Conservation (phyloP, 53 echinoderm and acorn worm species). For the Paracentrotus lividus region DNA sequence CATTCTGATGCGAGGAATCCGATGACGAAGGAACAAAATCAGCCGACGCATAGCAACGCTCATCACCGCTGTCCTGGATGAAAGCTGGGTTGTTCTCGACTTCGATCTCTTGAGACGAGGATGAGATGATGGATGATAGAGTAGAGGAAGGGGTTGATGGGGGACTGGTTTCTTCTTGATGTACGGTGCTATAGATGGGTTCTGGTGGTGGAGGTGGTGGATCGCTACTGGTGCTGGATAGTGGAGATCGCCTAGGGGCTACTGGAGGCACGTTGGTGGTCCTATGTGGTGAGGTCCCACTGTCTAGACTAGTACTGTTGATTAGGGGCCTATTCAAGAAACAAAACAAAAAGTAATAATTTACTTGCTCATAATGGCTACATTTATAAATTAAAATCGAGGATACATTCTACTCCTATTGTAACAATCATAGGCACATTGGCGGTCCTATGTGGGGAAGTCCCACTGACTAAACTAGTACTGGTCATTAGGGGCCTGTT, state of each 20-base stretch:
- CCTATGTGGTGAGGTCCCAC: slow-evolving; percentile 67
- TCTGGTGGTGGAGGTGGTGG: slow-evolving; percentile 39
- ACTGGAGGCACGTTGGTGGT: slow-evolving; percentile 63
- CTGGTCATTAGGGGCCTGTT: slow-evolving; percentile 75
- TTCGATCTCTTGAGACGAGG: slow-evolving; percentile 64
- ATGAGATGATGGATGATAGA: slow-evolving; percentile 28
- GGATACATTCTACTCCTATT: too few relatives aligned
- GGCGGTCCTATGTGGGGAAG: slow-evolving; percentile 41
- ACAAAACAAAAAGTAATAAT: not conserved
- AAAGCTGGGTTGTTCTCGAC: slow-evolving; percentile 68
- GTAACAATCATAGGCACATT: too few relatives aligned
- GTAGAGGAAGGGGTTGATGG: slow-evolving; percentile 65
- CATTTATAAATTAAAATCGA: too few relatives aligned
- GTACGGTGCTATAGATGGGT: slow-evolving; percentile 62
- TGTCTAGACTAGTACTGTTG: slow-evolving; percentile 85
- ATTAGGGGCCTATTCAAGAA: slow-evolving; percentile 60
- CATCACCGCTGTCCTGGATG: slow-evolving; percentile 58
- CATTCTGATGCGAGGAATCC: not conserved
- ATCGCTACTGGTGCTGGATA: not conserved
- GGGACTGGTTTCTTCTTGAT: slow-evolving; percentile 41
- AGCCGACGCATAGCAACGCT: slow-evolving; percentile 41
- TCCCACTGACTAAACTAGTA: slow-evolving; percentile 84
- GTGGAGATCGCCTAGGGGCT: slow-evolving; percentile 9
- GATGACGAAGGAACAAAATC: slow-evolving; percentile 19
- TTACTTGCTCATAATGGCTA: too few relatives aligned